Conservation (phyloP, 2,113 vertebrate genomes). For the Leiothrix lutea region DNA sequence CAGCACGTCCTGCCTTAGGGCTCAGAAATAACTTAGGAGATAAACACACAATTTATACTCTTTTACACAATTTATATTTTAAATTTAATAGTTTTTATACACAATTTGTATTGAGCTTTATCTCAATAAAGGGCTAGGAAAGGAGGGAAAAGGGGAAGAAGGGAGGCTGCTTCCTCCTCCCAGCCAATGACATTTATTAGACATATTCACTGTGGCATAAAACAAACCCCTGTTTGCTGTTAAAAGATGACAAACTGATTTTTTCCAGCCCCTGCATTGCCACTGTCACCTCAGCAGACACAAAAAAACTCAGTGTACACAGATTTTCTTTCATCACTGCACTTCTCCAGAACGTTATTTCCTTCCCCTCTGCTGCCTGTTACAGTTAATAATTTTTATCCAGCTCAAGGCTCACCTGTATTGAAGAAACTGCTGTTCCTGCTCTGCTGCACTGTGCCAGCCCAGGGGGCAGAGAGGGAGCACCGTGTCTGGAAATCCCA, state of each 20-base stretch:
- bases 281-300: background rate
- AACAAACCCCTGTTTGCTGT: background rate
- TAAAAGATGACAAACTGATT: background rate
- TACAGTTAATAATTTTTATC: background rate
- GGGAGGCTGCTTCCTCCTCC: too few relatives aligned
- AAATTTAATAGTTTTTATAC: too few relatives aligned
- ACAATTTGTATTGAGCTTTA: too few relatives aligned
- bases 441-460: conserved; percentile 6
- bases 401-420: conserved; percentile 20
- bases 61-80: too few relatives aligned
- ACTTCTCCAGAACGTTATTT: background rate
- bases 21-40: background rate
- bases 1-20: background rate
- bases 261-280: background rate
- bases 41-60: background rate
- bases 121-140: background rate
- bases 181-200: too few relatives aligned
- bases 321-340: background rate
- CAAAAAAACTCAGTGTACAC: background rate
- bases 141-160: background rate
- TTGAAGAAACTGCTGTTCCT: conserved; percentile 72
- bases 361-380: background rate
- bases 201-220: too few relatives aligned
- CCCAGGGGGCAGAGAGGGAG: conserved; percentile 11
- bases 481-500: conserved; percentile 22